phyloP scores from a whole-genome alignment of 2,113 vertebrate genomes.

The Hippocampus comes region DNA sequence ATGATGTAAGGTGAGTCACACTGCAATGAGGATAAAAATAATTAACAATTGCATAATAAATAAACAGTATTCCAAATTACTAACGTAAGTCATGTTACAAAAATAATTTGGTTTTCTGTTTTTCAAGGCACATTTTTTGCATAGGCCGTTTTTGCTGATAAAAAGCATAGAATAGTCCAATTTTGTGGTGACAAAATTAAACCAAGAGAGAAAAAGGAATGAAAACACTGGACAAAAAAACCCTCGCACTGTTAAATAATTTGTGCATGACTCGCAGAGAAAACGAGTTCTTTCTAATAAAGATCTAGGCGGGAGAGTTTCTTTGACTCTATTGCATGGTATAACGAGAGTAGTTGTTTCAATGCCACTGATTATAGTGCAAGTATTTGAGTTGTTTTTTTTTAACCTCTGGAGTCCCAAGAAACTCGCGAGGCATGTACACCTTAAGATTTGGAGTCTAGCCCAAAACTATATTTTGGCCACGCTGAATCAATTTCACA shows the following conservation, averaged over 20 bases:
- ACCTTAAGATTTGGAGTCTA: too few species aligned
- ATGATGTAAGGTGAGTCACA: slow-evolving; percentile 98
- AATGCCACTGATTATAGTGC: neutral
- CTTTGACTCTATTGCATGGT: neutral
- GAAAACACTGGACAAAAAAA: neutral
- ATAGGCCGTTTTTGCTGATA: neutral
- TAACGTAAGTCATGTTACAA: neutral
- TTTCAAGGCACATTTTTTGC: neutral
- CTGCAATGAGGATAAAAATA: slow-evolving; percentile 73
- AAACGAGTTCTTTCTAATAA: neutral
- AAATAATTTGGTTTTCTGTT: neutral
- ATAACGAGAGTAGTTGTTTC: neutral
- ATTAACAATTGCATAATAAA: neutral
- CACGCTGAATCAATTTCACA: too few species aligned
- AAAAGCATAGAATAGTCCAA: neutral
- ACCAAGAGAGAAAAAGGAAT: too few species aligned
- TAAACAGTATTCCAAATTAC: neutral
- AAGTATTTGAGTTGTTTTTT: too few species aligned
- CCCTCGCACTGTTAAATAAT: neutral
- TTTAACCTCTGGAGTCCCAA: too few species aligned
- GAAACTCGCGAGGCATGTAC: too few species aligned
- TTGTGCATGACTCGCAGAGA: neutral
- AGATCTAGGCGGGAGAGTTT: neutral
- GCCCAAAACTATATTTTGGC: too few species aligned
- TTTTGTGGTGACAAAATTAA: too few species aligned